phyloP scores from a whole-genome alignment of 2,888 invertebrate genomes.

The Callinectes sapidus region DNA sequence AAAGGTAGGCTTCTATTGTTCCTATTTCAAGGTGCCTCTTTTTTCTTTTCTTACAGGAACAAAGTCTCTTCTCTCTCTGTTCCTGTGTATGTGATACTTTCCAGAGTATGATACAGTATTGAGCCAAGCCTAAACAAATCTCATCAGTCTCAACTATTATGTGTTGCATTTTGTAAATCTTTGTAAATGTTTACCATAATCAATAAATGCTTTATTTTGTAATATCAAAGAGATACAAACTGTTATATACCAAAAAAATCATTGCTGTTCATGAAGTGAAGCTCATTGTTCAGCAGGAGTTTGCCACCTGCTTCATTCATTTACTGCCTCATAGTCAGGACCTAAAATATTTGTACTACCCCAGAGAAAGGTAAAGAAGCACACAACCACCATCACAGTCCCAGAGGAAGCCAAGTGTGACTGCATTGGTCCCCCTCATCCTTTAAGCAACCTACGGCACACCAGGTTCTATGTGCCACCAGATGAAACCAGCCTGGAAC shows the following conservation, averaged over 20 bases:
- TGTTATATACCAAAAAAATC: neutral
- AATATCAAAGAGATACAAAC: neutral
- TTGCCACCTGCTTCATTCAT: neutral
- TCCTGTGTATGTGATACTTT: too few species aligned
- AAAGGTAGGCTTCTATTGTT: neutral
- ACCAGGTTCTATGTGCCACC: constrained; percentile 80
- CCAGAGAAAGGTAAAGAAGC: constrained; percentile 18
- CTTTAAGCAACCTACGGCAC: constrained; percentile 86
- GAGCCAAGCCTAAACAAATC: too few species aligned
- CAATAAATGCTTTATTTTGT: neutral
- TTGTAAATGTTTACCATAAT: too few species aligned
- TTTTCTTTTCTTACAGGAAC: too few species aligned
- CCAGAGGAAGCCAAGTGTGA: constrained; percentile 76
- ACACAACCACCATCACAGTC: neutral
- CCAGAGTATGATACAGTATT: too few species aligned
- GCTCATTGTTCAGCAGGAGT: neutral
- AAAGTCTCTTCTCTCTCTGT: too few species aligned
- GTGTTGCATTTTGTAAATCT: too few species aligned
- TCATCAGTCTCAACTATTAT: too few species aligned
- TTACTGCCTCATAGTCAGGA: neutral
- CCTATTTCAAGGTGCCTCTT: neutral
- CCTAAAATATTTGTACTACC: neutral
- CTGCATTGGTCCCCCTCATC: constrained; percentile 88
- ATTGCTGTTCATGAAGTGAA: neutral
- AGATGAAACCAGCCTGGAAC: constrained; percentile 82